These are phyloP conservation scores for Dendrophyllia cribrosa DNA, from an alignment of 64 coral and sea anemone genomes.

Conservation along the genomic window DNA sequence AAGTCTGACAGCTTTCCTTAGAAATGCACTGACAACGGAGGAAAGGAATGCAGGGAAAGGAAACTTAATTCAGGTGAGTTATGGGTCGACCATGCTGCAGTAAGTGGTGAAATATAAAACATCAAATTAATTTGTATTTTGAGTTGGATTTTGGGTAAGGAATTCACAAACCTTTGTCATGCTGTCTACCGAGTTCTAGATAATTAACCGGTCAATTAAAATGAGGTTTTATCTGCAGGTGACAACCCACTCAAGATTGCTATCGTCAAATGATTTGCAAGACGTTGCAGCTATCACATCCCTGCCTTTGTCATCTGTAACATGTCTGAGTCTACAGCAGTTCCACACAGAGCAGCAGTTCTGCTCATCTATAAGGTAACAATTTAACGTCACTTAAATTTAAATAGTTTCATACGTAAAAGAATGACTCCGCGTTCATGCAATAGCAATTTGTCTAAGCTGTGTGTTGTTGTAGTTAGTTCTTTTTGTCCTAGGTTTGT, in stretches of 20 bases:
- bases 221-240: conserved; percentile 30
- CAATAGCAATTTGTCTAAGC: no score
- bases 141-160: no score
- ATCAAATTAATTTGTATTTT: no score
- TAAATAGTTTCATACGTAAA: no score
- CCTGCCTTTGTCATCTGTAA: conserved; percentile 15
- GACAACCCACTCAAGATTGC: conserved; percentile 83
- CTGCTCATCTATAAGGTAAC: conserved; percentile 70
- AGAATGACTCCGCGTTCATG: no score
- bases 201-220: no score
- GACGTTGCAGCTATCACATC: conserved; percentile 50
- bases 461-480: no score
- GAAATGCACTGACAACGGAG: conserved; percentile 15
- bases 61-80: conserved; percentile 18
- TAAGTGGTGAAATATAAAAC: no score
- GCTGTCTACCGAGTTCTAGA: no score
- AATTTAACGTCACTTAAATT: no score
- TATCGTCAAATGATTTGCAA: conserved; percentile 79
- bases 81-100: neutral
- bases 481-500: no score
- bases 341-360: conserved; percentile 94
- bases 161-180: no score
- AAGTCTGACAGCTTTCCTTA: conserved; percentile 61
- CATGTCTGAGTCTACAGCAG: conserved; percentile 73
- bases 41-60: neutral